phyloP scores from a whole-genome alignment of 2,888 invertebrate genomes.

The Ferrisia virgata region DNA sequence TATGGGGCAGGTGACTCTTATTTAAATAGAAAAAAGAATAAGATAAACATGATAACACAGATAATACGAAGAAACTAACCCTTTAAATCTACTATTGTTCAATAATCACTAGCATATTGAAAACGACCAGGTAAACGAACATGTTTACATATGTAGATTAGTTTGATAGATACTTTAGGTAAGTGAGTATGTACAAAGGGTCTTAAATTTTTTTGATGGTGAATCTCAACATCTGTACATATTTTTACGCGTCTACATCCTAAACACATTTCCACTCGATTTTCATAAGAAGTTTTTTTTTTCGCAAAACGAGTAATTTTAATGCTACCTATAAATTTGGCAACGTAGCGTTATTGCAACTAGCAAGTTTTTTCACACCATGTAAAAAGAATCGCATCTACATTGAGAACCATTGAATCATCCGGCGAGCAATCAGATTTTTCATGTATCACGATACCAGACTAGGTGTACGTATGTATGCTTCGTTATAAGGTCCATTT shows the following conservation, averaged over 20 bases:
- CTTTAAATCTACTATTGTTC: neutral
- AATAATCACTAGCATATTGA: neutral
- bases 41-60: no score
- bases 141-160: no score
- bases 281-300: no score
- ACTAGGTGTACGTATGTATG: neutral
- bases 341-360: neutral
- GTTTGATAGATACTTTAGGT: no score
- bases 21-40: neutral
- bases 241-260: no score
- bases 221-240: no score
- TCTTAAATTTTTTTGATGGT: no score
- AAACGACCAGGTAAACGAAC: no score
- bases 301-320: no score
- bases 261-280: no score
- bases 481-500: neutral
- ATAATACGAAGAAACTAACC: neutral
- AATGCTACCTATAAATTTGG: neutral
- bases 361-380: neutral
- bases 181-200: no score
- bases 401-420: neutral
- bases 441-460: neutral
- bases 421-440: neutral
- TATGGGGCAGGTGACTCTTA: neutral
- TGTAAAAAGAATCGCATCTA: neutral